Evolutionary conservation across 2,888 invertebrate species (phyloP).

Genomic region (Amorpha juglandis): DNA sequence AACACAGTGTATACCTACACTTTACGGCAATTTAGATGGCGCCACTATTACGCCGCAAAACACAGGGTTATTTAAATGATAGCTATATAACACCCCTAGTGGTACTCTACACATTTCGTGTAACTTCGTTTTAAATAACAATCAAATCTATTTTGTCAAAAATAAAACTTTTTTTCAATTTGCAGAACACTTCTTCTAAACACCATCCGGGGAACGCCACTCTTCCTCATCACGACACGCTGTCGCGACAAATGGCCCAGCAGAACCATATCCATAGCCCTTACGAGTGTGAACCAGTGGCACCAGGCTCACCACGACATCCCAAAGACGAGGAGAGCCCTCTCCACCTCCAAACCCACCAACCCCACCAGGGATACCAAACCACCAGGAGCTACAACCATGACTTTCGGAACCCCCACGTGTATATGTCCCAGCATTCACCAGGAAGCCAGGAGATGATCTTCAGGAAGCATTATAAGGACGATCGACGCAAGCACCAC

Average conservation of each 20-base stretch:
- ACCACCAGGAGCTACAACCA: slow-evolving; percentile 79
- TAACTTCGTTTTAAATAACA: not conserved
- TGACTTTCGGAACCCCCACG: slow-evolving; percentile 78
- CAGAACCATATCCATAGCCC: slow-evolving; percentile 83
- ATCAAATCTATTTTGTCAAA: not conserved
- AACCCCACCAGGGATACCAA: slow-evolving; percentile 76
- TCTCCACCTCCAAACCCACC: slow-evolving; percentile 74
- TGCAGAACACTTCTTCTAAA: slow-evolving; percentile 94
- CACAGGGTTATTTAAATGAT: too few species aligned
- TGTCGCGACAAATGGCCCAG: slow-evolving; percentile 73
- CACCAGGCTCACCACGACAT: slow-evolving; percentile 78
- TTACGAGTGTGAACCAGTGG: slow-evolving; percentile 79
- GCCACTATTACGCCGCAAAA: too few species aligned
- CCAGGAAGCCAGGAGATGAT: slow-evolving; percentile 79
- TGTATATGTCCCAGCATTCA: slow-evolving; percentile 78
- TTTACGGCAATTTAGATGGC: too few species aligned
- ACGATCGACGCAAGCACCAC: slow-evolving; percentile 77
- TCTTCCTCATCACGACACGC: slow-evolving; percentile 87
- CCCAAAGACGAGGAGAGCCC: slow-evolving; percentile 76
- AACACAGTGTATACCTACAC: too few species aligned
- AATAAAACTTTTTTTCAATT: slow-evolving; percentile 35
- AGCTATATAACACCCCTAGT: too few species aligned
- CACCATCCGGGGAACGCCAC: slow-evolving; percentile 88
- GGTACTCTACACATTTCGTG: too few species aligned
- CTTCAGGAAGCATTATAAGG: slow-evolving; percentile 77